phyloP scores from a whole-genome alignment of 35 echinoderm and acorn worm genomes.

The Patiria miniata region DNA sequence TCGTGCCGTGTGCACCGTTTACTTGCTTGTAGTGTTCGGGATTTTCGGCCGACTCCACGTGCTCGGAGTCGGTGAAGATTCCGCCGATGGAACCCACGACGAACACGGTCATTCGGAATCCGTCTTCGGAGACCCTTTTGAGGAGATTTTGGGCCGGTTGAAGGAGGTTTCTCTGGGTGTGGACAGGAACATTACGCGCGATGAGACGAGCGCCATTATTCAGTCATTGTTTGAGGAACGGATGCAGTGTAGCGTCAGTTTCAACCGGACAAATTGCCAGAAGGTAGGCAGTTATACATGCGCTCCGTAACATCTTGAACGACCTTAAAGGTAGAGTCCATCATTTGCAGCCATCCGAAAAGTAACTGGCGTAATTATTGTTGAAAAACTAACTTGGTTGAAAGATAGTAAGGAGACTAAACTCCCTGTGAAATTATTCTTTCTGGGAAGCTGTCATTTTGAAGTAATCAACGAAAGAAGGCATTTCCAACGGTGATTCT shows the following conservation, averaged over 20 bases:
- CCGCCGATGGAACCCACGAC: not conserved
- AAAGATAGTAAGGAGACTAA: too few species aligned
- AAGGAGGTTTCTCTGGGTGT: not conserved
- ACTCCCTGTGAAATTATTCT: too few species aligned
- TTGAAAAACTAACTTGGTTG: too few species aligned
- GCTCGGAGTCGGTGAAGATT: not conserved
- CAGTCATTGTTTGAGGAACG: not conserved
- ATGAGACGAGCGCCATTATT: not conserved
- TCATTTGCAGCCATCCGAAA: too few species aligned
- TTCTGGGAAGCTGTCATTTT: too few species aligned
- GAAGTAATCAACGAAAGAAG: too few species aligned
- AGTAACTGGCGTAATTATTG: too few species aligned
- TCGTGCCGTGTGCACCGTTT: conserved; percentile 13
- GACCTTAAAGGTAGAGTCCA: too few species aligned
- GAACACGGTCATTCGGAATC: not conserved
- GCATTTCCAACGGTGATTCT: too few species aligned
- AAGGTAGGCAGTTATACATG: not conserved
- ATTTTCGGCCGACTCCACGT: not conserved
- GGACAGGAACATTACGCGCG: not conserved
- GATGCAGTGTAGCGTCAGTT: not conserved
- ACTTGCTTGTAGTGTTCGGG: not conserved
- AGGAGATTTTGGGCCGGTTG: not conserved
- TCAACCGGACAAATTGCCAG: not conserved
- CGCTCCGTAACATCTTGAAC: too few species aligned
- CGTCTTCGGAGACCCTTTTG: not conserved